Evolutionary conservation across 2,888 invertebrate genomes (phyloP), one percentile per base, ranked within the genome.

Genomic region (Lymantria monacha): DNA sequence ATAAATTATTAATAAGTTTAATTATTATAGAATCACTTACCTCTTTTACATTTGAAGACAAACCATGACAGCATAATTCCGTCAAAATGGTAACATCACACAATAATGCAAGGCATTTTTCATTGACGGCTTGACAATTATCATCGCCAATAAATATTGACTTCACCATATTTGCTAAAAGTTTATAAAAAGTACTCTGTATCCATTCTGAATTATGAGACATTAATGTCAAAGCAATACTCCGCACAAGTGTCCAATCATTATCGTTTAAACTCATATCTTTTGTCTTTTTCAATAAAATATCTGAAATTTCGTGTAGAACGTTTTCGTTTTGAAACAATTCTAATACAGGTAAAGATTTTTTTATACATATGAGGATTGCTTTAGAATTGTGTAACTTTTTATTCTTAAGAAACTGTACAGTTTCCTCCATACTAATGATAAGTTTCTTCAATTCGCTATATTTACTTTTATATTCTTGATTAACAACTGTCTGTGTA

Each of bases 31-130:
- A 22, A 22, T 22, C 5, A 22, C 36, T 37, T 49, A 85, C 90
- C 79, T 83, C 81, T 65, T 76, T 74, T 9, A 61, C 63, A 30
- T 70, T 70, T 0, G 90, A 91, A 9, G 85, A 88, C 10, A 93
- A 68, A 42, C 95, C 95, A 71, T 94, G 93, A 61, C 93, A 92
- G 55, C 93, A 92, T 36, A 95, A 93, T 83, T 95, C 95, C 0
- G 90, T 93, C 46, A 95, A 70, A 46, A 95, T 79, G 42, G 87
- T 87, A 12, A 93, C 84, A 57, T 93, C 92, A 52, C 93, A 85
- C 40, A 95, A 69, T 72, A 94, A 91, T 40, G 77, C 86, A 59
- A 92, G 78, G 68, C 89, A 87, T 62, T 87, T 90, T 66, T 93
- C 93, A 46, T 79, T 79, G 11, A 83, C 79, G 10, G 50, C 73